Percentiles rank a stretch among this genome's conserved stretches.
Evolutionary conservation across 2,113 vertebrate genomes (phyloP).

Genomic region (Chauna torquata): DNA sequence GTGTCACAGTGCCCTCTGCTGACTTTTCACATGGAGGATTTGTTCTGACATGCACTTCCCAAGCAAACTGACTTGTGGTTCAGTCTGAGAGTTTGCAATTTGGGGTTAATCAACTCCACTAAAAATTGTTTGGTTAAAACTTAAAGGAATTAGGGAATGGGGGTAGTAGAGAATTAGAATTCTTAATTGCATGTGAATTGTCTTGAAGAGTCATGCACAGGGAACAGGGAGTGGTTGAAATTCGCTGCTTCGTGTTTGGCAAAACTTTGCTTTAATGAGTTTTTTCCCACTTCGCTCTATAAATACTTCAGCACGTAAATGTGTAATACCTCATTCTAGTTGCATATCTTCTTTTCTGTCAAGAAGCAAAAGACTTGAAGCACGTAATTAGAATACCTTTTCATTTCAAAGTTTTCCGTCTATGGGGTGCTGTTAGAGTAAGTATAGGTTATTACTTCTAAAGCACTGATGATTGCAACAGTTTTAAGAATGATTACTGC

Average conservation of each 20-base stretch:
- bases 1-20: background rate
- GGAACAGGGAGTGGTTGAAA: background rate
- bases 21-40: background rate
- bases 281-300: background rate
- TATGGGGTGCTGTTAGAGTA: background rate
- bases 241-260: background rate
- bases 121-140: background rate
- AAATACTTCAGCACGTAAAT: background rate
- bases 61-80: background rate
- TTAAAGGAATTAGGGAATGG: background rate
- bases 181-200: constrained; percentile 35
- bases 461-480: background rate
- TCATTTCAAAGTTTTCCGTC: background rate
- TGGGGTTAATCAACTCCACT: background rate
- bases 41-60: background rate
- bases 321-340: background rate
- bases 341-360: background rate
- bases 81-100: background rate
- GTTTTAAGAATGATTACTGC: background rate
- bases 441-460: background rate
- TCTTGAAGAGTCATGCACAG: background rate
- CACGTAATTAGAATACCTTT: background rate
- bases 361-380: background rate
- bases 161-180: background rate
- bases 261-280: background rate